Conservation (phyloP, 2,113 vertebrate genomes). For the Oenanthe oenanthe region DNA sequence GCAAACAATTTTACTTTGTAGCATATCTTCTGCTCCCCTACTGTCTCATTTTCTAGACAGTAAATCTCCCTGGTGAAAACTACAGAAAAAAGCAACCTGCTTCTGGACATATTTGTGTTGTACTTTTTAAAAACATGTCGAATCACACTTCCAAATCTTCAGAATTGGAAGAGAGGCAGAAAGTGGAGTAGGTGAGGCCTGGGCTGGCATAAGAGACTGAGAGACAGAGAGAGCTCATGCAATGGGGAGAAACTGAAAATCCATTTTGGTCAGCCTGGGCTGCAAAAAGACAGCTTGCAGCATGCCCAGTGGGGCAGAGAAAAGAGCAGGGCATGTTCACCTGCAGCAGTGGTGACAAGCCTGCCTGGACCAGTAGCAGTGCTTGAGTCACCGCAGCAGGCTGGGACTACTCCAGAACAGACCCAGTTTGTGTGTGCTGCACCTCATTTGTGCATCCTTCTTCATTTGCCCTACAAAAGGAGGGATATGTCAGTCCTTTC, state of each 20-base stretch:
- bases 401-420: neutral
- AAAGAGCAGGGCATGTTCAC: neutral
- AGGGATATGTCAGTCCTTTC: neutral
- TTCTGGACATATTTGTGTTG: neutral
- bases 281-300: neutral
- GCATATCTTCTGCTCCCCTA: neutral
- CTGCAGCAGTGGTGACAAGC: neutral
- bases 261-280: neutral
- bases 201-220: neutral
- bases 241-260: neutral
- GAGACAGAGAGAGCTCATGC: neutral
- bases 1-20: neutral
- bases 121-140: neutral
- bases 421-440: neutral
- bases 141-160: neutral
- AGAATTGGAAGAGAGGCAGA: neutral
- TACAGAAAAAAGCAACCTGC: neutral
- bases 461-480: neutral
- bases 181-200: accelerated
- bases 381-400: neutral
- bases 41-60: neutral
- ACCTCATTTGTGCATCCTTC: neutral
- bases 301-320: accelerated
- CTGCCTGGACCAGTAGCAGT: neutral
- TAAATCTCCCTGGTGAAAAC: neutral